Conservation (phyloP, 2,797 vertebrate species). For the Hyperoplus lanceolatus region DNA sequence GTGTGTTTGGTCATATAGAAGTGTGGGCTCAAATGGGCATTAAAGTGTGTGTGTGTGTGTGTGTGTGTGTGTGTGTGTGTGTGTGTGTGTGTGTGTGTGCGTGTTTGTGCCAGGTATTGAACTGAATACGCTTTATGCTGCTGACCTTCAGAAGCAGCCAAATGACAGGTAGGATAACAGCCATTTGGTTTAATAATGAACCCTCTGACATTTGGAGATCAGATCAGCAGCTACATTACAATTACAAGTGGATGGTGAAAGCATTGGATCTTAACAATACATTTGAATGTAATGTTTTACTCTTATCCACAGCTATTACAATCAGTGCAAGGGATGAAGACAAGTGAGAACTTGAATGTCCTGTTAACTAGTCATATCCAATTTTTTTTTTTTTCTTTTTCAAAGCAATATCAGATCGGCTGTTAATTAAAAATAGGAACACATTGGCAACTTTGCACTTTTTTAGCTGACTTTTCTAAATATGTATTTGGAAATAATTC, state of each 20-base stretch:
- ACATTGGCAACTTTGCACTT: background rate
- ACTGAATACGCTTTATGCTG: conserved; percentile 60
- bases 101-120: conserved; percentile 60
- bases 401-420: conserved; percentile 19
- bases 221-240: conserved; percentile 58
- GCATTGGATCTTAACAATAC: conserved; percentile 21
- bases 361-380: conserved; percentile 7
- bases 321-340: background rate
- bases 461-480: background rate
- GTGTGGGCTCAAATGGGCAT: conserved; percentile 1
- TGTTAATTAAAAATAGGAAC: conserved; percentile 24
- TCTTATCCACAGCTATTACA: background rate
- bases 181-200: conserved; percentile 72
- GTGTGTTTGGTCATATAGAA: conserved; percentile 3
- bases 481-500: background rate
- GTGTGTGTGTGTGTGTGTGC: conserved; percentile 4
- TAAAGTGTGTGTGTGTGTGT: background rate
- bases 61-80: background rate
- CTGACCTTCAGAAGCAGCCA: conserved; percentile 73
- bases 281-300: background rate
- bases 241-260: conserved; percentile 44
- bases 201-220: conserved; percentile 76
- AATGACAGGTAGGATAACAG: conserved; percentile 66
- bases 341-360: background rate
- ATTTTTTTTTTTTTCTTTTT: conserved; percentile 21